phyloP scores from a whole-genome alignment of 2,797 vertebrate species.

The Labroides dimidiatus region DNA sequence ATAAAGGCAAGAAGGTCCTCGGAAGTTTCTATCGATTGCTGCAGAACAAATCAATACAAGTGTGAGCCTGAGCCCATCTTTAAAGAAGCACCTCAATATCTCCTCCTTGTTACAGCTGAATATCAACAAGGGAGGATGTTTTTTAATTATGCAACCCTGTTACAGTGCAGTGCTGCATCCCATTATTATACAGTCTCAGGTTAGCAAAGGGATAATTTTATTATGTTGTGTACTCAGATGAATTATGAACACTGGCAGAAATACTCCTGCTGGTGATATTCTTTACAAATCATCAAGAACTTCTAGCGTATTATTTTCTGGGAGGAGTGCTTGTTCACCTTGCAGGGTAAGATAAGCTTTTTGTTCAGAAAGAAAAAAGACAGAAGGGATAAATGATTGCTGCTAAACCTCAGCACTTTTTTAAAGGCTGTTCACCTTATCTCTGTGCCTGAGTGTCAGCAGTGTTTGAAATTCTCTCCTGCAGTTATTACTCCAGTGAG shows the following conservation, averaged over 20 bases:
- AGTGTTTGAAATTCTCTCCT: slow-evolving; percentile 30
- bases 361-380: slow-evolving; percentile 17
- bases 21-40: slow-evolving; percentile 28
- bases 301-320: slow-evolving; percentile 4
- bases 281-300: slow-evolving; percentile 43
- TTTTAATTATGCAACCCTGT: slow-evolving; percentile 15
- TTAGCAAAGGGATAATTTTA: slow-evolving; percentile 26
- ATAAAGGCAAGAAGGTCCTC: not conserved
- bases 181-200: slow-evolving; percentile 14
- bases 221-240: slow-evolving; percentile 33
- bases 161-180: not conserved
- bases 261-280: slow-evolving; percentile 17
- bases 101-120: slow-evolving; percentile 30
- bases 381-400: not conserved
- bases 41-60: slow-evolving; percentile 36
- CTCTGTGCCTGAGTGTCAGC: slow-evolving; percentile 13
- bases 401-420: slow-evolving; percentile 39
- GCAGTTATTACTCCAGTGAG: slow-evolving; percentile 12
- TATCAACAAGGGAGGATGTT: slow-evolving; percentile 24
- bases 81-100: slow-evolving; percentile 27
- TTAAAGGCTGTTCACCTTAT: slow-evolving; percentile 47
- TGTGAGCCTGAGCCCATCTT: slow-evolving; percentile 21
- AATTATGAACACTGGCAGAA: slow-evolving; percentile 27
- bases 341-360: slow-evolving; percentile 41
- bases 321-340: slow-evolving; percentile 36